These are phyloP conservation scores for Polyergus mexicanus DNA, from an alignment of 1,140 invertebrate species.

Conservation along the genomic window DNA sequence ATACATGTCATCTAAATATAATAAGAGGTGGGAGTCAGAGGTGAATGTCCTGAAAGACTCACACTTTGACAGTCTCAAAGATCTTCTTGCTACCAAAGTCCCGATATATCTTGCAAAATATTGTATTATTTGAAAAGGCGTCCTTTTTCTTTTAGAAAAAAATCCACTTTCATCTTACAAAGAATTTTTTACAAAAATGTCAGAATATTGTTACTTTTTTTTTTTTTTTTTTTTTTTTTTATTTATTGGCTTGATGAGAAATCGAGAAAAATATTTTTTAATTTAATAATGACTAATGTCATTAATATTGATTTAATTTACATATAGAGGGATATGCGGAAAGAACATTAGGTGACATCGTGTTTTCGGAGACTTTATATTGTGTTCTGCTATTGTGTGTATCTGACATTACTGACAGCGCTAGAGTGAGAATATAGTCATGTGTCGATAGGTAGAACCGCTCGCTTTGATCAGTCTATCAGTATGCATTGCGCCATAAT, in stretches of 20 bases:
- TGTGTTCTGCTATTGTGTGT: neutral
- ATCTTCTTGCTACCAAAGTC: conserved; percentile 31
- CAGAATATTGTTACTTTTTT: neutral
- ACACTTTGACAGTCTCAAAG: conserved; percentile 40
- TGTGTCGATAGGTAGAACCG: neutral
- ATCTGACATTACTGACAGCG: neutral
- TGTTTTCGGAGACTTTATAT: neutral
- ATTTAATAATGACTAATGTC: neutral
- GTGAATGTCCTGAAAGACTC: conserved; percentile 13
- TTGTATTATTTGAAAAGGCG: neutral
- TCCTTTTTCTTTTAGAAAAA: neutral
- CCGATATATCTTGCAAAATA: neutral
- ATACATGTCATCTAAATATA: conserved; percentile 26
- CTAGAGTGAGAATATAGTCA: neutral
- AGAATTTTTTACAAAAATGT: neutral
- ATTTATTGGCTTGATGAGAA: neutral
- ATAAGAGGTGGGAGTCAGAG: conserved; percentile 40
- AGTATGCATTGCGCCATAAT: conserved; percentile 55
- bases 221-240: neutral
- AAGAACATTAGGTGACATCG: neutral
- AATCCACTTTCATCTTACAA: neutral
- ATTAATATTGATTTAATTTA: neutral
- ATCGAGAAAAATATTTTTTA: neutral
- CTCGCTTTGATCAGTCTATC: conserved; percentile 55
- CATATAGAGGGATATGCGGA: too few relatives aligned